Conservation (phyloP, 92 coral and sea anemone genomes). For the Palythoa caribaeorum region DNA sequence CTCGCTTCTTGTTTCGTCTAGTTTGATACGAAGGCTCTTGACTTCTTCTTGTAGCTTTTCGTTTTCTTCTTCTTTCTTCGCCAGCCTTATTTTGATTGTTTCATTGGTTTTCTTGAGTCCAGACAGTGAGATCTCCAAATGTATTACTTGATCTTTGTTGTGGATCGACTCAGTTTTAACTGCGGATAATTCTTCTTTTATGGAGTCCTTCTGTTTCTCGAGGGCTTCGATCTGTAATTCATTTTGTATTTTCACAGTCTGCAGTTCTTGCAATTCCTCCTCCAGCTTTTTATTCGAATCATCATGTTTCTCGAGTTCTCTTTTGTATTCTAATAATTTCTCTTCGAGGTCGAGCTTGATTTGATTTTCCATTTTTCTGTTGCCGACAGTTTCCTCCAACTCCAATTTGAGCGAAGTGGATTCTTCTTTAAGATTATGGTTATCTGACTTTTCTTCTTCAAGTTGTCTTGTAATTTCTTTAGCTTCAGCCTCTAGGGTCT, state of each 20-base stretch:
- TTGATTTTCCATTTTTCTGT: background rate
- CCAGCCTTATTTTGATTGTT: conserved; percentile 7
- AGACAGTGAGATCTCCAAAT: conserved; percentile 18
- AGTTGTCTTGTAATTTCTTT: conserved; percentile 8
- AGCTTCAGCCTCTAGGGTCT: conserved; percentile 11
- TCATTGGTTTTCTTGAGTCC: conserved; percentile 22
- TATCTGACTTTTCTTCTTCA: conserved; percentile 9
- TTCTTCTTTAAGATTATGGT: background rate
- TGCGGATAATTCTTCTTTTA: conserved; percentile 7
- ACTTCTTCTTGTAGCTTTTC: conserved; percentile 1
- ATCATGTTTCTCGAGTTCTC: background rate
- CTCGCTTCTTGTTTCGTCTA: conserved; percentile 1
- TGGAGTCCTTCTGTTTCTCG: background rate
- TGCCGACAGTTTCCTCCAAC: background rate
- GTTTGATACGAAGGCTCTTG: background rate
- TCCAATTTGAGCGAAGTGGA: background rate
- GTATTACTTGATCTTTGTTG: conserved; percentile 20
- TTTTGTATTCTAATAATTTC: background rate
- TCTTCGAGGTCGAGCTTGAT: conserved; percentile 10
- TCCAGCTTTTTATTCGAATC: background rate
- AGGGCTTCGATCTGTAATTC: conserved; percentile 21
- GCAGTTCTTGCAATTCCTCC: conserved; percentile 13
- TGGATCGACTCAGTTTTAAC: background rate
- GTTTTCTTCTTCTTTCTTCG: conserved; percentile 15
- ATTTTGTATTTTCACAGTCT: background rate